Evolutionary conservation across 2,113 vertebrate genomes (phyloP).

Genomic region (Periophthalmodon schlosseri): DNA sequence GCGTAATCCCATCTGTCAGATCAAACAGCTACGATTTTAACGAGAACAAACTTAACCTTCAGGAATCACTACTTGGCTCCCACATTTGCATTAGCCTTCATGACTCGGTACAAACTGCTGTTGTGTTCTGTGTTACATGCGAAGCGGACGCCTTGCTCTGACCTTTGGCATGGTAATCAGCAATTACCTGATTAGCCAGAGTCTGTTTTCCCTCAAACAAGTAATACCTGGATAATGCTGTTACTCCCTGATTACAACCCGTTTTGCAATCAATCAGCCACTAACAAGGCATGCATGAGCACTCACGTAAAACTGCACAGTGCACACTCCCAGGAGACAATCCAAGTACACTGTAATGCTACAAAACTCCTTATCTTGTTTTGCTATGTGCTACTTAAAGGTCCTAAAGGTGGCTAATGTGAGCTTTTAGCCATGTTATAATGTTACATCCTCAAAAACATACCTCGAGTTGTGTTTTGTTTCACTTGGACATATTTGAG

Average conservation of each 20-base stretch:
- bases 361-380: conserved; percentile 4
- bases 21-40: not conserved
- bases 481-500: no score
- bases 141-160: conserved; percentile 53
- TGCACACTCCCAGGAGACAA: conserved; percentile 1
- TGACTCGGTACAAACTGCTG: not conserved
- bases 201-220: conserved; percentile 53
- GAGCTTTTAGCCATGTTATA: no score
- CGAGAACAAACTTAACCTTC: not conserved
- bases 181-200: conserved; percentile 70
- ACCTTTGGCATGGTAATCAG: conserved; percentile 59
- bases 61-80: not conserved
- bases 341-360: not conserved
- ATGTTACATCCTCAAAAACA: no score
- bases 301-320: conserved; percentile 3
- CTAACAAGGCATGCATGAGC: conserved; percentile 25
- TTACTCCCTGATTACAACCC: conserved; percentile 60
- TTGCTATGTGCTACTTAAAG: conserved; percentile 23
- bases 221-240: conserved; percentile 61
- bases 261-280: conserved; percentile 60
- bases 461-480: no score
- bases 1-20: not conserved
- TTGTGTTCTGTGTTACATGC: conserved; percentile 10
- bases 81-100: not conserved
- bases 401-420: no score